Percentiles rank a stretch among this genome's conserved stretches.
These are phyloP conservation scores for Eupithecia vulgata DNA, from an alignment of 2,888 invertebrate genomes.

Conservation along the genomic window DNA sequence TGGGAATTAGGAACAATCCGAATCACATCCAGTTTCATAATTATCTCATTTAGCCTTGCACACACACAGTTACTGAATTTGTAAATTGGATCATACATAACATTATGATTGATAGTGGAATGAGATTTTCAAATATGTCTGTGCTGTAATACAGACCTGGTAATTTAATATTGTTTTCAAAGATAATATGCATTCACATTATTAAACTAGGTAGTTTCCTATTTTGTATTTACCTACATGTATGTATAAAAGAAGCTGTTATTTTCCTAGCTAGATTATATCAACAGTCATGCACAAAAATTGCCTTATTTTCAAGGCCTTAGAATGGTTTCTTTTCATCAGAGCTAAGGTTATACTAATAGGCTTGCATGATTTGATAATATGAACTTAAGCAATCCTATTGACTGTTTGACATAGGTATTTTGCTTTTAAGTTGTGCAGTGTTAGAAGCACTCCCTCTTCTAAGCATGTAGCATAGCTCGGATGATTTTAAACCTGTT, in stretches of 20 bases:
- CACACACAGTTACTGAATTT: slow-evolving; percentile 37
- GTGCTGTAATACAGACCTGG: neutral
- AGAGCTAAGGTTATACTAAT: neutral
- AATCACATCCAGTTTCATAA: slow-evolving; percentile 62
- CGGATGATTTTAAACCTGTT: neutral
- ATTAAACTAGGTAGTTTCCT: neutral
- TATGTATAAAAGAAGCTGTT: neutral
- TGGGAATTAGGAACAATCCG: slow-evolving; percentile 68
- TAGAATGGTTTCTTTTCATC: neutral
- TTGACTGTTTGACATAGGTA: neutral
- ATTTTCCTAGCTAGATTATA: neutral
- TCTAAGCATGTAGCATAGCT: neutral
- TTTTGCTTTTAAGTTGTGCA: neutral
- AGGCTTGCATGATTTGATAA: neutral
- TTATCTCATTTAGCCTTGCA: slow-evolving; percentile 54
- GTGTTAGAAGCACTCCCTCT: neutral
- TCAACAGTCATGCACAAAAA: neutral
- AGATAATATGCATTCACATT: neutral
- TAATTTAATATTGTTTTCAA: neutral
- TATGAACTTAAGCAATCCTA: neutral
- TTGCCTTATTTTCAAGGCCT: neutral
- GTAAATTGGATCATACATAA: slow-evolving; percentile 21
- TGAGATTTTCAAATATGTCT: neutral
- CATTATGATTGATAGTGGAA: neutral
- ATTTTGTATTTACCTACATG: neutral